phyloP scores from a whole-genome alignment of 2,797 vertebrate genomes.

The Garrulus glandarius region DNA sequence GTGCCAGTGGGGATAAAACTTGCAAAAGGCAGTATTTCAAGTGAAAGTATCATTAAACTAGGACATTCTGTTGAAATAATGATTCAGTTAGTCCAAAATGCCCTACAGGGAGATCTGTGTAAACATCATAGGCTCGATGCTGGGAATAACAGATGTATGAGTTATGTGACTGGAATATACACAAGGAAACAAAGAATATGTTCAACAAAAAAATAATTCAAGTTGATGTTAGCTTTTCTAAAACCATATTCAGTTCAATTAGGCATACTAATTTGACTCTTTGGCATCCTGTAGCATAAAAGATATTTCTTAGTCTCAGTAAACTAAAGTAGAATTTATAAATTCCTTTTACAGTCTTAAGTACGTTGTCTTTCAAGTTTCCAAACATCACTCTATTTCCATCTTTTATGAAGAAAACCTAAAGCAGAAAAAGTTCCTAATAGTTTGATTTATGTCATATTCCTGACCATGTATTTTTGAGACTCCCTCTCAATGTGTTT shows the following conservation, averaged over 20 bases:
- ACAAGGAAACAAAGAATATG: background rate
- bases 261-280: background rate
- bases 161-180: conserved; percentile 18
- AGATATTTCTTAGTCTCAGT: background rate
- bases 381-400: background rate
- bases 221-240: background rate
- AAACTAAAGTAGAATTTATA: background rate
- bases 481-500: background rate
- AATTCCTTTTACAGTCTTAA: background rate
- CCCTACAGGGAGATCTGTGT: conserved; percentile 27
- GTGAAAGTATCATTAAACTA: conserved; percentile 4
- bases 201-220: background rate
- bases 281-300: background rate
- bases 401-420: background rate
- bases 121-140: background rate
- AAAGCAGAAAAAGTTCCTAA: background rate
- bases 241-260: background rate
- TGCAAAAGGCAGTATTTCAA: conserved; percentile 30
- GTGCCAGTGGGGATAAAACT: background rate
- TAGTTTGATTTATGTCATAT: background rate
- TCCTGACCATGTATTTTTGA: background rate
- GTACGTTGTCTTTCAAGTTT: background rate
- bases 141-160: conserved; percentile 16
- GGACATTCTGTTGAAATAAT: conserved; percentile 28
- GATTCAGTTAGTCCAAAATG: conserved; percentile 34